phyloP scores from a whole-genome alignment of 2,888 invertebrate genomes.

The Chamaedrilus cognettii region DNA sequence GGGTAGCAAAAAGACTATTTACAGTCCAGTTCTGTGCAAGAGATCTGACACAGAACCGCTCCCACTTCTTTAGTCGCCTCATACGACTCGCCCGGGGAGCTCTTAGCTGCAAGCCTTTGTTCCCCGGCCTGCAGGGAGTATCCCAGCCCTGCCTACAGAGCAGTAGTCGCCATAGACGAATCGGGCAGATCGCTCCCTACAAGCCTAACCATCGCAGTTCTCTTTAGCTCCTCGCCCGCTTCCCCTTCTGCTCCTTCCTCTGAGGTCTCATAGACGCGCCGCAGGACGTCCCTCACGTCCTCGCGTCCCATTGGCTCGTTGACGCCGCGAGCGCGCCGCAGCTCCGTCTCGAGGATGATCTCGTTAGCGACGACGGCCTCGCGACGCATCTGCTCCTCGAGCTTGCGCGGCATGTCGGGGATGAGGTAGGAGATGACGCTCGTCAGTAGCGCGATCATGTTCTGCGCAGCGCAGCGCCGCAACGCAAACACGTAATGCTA shows the following conservation, averaged over 20 bases:
- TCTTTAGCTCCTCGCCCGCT: background rate
- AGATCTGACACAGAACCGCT: too few species aligned
- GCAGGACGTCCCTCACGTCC: constrained; percentile 23
- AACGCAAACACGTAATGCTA: background rate
- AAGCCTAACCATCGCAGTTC: background rate
- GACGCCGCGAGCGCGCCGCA: constrained; percentile 64
- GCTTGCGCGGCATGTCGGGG: constrained; percentile 83
- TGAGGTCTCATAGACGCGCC: constrained; percentile 18
- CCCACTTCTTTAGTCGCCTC: too few species aligned
- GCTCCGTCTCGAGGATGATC: constrained; percentile 81
- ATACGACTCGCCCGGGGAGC: too few species aligned
- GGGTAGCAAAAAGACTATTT: too few species aligned
- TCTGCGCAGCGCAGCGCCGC: constrained; percentile 69
- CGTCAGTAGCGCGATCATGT: constrained; percentile 87
- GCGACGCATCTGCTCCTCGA: constrained; percentile 83
- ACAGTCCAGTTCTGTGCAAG: too few species aligned
- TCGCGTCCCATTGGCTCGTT: constrained; percentile 12
- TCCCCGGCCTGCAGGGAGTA: too few species aligned
- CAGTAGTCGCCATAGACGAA: too few species aligned
- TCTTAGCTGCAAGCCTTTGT: too few species aligned
- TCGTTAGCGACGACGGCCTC: constrained; percentile 91
- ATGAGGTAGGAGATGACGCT: constrained; percentile 90
- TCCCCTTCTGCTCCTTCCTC: background rate
- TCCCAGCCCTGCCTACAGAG: too few species aligned
- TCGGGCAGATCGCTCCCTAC: background rate